A percentile compares a stretch with the other conserved stretches of the same genome.
Evolutionary conservation across 2,797 vertebrate genomes (phyloP).

Genomic region (Helarctos malayanus): DNA sequence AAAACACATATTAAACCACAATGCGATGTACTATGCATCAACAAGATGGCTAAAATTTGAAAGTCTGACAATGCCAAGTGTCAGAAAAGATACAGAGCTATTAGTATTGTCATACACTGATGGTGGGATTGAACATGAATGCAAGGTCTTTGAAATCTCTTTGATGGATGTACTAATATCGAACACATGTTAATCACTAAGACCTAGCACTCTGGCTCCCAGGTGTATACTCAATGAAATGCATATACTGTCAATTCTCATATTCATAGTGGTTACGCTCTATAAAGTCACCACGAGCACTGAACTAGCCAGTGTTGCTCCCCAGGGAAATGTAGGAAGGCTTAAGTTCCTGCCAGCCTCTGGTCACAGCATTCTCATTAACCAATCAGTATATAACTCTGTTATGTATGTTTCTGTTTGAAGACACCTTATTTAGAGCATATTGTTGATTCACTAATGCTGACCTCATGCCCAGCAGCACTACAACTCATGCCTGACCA

Average conservation of each 20-base stretch:
- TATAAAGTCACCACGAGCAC: not conserved
- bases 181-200: fast-evolving
- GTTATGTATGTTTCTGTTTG: not conserved
- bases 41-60: not conserved
- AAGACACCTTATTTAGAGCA: not conserved
- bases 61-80: not conserved
- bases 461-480: not conserved
- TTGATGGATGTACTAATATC: not conserved
- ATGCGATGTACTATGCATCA: no score
- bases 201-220: not conserved
- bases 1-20: not conserved
- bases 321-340: not conserved
- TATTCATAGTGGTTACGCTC: not conserved
- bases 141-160: not conserved
- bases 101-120: not conserved
- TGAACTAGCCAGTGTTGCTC: not conserved
- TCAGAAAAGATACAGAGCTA: not conserved
- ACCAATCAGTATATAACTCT: not conserved
- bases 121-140: not conserved
- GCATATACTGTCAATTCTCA: no score
- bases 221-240: not conserved
- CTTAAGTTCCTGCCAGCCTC: not conserved
- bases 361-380: not conserved
- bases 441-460: not conserved
- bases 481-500: not conserved